These are phyloP conservation scores for Macrosiphum euphorbiae DNA, from an alignment of 2,888 invertebrate species.

Conservation along the genomic window DNA sequence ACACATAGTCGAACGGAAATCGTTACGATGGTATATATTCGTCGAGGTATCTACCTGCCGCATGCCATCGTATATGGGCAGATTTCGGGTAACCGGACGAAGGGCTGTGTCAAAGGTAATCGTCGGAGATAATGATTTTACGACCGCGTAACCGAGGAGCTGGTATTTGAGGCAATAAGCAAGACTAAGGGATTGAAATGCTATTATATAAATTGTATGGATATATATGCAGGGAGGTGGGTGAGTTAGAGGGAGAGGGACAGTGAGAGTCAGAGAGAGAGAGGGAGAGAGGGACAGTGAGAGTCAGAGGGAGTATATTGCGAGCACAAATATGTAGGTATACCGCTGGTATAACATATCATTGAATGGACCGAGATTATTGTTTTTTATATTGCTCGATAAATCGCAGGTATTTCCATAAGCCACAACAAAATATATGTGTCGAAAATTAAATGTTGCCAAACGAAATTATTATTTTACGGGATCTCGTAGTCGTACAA, in stretches of 20 bases:
- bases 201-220: neutral
- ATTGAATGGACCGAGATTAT: neutral
- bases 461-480: neutral
- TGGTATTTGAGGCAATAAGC: neutral
- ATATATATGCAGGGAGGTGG: too few relatives aligned
- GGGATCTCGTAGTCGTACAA: neutral
- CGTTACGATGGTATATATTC: neutral
- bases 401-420: neutral
- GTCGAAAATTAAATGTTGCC: neutral
- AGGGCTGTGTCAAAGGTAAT: neutral
- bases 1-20: constrained; percentile 2
- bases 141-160: neutral
- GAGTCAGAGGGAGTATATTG: neutral
- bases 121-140: constrained; percentile 5
- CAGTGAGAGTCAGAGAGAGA: neutral
- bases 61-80: neutral
- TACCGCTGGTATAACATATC: neutral
- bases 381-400: neutral
- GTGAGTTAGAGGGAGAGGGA: too few relatives aligned
- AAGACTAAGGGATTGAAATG: neutral
- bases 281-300: too few relatives aligned
- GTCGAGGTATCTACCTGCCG: neutral
- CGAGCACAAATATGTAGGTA: neutral
- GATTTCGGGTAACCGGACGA: neutral
- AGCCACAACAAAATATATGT: neutral